phyloP scores from a whole-genome alignment of 2,888 invertebrate genomes.

The Pseudeuparius sepicola region DNA sequence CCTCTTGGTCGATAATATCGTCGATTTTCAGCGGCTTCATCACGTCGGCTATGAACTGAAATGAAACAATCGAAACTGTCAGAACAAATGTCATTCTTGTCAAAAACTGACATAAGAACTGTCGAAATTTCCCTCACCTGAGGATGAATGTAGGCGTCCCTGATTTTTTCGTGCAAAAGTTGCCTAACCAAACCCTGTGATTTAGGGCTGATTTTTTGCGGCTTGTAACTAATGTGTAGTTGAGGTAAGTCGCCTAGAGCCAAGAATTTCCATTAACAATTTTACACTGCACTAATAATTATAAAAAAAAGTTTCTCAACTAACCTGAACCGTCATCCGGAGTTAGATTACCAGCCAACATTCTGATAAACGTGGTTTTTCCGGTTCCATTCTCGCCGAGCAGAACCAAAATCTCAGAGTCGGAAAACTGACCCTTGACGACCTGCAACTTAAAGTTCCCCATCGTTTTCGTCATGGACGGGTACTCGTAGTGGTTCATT shows the following conservation, averaged over 20 bases:
- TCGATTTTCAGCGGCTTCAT: conserved; percentile 98
- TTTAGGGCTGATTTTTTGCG: conserved; percentile 98
- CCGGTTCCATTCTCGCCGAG: conserved; percentile 98
- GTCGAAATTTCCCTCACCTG: conserved; percentile 51
- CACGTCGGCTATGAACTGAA: conserved; percentile 91
- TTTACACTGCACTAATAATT: conserved; percentile 7
- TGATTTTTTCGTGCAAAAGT: conserved; percentile 90
- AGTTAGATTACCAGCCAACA: conserved; percentile 92
- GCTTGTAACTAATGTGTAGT: conserved; percentile 97
- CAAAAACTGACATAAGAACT: conserved; percentile 6
- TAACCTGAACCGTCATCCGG: conserved; percentile 72
- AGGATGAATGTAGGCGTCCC: conserved; percentile 96
- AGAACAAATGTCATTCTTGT: conserved; percentile 2
- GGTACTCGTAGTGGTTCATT: conserved; percentile 94
- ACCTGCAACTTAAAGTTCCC: conserved; percentile 71
- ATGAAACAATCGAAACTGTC: conserved; percentile 25
- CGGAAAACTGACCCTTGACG: conserved; percentile 89
- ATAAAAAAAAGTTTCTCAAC: conserved; percentile 3
- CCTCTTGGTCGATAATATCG: conserved; percentile 95
- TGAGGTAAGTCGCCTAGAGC: conserved; percentile 63
- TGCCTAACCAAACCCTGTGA: conserved; percentile 87
- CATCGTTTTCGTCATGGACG: conserved; percentile 80
- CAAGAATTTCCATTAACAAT: conserved; percentile 6
- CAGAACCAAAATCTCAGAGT: conserved; percentile 97
- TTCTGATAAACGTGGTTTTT: conserved; percentile 97